A percentile compares a stretch with the other conserved stretches of the same genome.
phyloP scores from a whole-genome alignment of 2,113 vertebrate genomes.

The Hiodon alosoides region DNA sequence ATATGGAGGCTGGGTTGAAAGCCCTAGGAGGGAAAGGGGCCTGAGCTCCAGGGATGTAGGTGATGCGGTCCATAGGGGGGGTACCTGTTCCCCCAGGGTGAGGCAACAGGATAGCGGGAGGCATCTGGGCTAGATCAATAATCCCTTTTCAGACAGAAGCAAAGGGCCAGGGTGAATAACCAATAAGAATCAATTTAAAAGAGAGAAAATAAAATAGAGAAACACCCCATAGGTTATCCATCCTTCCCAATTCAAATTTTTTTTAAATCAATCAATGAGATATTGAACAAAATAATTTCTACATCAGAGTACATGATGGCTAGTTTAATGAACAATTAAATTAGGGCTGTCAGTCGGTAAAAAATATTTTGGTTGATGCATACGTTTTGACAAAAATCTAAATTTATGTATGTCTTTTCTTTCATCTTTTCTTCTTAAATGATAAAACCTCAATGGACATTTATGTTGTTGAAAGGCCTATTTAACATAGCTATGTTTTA shows the following conservation, averaged over 20 bases:
- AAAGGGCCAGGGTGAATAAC: slow-evolving; percentile 68
- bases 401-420: no score
- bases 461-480: no score
- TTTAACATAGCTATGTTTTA: no score
- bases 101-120: slow-evolving; percentile 96
- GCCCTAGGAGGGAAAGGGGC: slow-evolving; percentile 87
- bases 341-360: slow-evolving; percentile 37
- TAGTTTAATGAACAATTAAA: slow-evolving; percentile 17
- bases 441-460: no score
- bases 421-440: no score
- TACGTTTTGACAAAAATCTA: not conserved
- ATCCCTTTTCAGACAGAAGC: slow-evolving; percentile 87
- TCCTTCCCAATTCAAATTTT: slow-evolving; percentile 36
- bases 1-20: slow-evolving; percentile 91
- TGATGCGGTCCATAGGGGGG: slow-evolving; percentile 94
- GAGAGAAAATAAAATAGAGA: slow-evolving; percentile 27
- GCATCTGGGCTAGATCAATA: slow-evolving; percentile 98
- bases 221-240: slow-evolving; percentile 49
- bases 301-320: not conserved
- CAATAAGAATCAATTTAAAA: slow-evolving; percentile 55
- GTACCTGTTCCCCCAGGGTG: slow-evolving; percentile 91
- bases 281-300: slow-evolving; percentile 2
- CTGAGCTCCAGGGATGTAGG: slow-evolving; percentile 91
- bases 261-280: not conserved
- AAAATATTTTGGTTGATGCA: not conserved